phyloP scores from a whole-genome alignment of 1,140 invertebrate genomes.

The Zeugodacus cucurbitae region DNA sequence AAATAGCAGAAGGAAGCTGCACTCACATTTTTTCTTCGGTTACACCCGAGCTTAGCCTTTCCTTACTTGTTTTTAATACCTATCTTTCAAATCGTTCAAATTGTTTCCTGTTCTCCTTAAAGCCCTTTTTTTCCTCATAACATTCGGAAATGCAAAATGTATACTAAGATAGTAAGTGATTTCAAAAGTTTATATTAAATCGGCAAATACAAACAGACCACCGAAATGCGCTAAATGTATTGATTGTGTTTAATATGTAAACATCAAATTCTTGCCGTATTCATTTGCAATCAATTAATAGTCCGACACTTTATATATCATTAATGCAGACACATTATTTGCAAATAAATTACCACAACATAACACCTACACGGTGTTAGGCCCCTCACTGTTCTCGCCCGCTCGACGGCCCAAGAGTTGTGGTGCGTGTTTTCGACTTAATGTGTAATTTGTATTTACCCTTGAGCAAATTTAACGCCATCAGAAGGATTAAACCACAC shows the following conservation, averaged over 20 bases:
- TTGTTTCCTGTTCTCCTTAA: no score
- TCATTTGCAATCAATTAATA: neutral
- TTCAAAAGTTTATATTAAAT: no score
- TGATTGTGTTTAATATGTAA: no score
- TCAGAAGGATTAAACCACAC: constrained; percentile 12
- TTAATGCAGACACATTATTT: constrained; percentile 27
- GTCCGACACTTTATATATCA: constrained; percentile 33
- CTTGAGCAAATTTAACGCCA: constrained; percentile 8
- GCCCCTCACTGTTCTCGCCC: neutral
- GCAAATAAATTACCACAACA: constrained; percentile 30
- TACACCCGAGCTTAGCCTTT: no score
- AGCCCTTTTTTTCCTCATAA: no score
- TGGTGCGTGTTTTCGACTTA: neutral
- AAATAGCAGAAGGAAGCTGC: no score
- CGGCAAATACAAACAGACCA: no score
- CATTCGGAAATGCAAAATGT: no score
- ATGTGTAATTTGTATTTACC: constrained; percentile 33
- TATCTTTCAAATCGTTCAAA: no score
- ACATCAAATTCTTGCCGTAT: neutral
- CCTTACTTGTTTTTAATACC: no score
- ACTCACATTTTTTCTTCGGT: no score
- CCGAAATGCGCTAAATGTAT: neutral
- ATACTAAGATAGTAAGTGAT: no score
- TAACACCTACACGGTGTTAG: neutral
- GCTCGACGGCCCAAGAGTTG: neutral